Base-by-base conservation (phyloP, 2,113 vertebrate genomes). In the Anseranas semipalmata region DNA sequence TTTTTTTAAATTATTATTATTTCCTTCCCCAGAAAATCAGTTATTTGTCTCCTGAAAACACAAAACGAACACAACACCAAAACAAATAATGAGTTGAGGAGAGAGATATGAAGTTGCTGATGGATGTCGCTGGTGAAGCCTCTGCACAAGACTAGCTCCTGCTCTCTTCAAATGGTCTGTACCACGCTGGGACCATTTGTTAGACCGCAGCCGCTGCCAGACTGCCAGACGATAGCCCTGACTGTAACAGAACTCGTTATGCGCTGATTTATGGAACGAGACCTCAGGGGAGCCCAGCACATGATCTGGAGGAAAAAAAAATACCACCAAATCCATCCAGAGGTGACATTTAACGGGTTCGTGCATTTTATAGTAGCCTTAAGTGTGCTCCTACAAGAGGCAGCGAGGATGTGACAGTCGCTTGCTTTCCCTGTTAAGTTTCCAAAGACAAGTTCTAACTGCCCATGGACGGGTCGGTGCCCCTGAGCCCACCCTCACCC, bases 241-340 rank as follows among this genome's bases (percentile, higher is more conserved):
- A 94, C 90, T 97, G 94, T 17, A 93, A 97, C 96, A 94, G 95
- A 96, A 94, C 95, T 97, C 80, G 80, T 96, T 97, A 94, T 84
- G 83, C 39, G 8, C 62, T 95, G 97, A 97, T 91, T 97, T 96
- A 94, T 52, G 77, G 68, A 92, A 70, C 25, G 74, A 87, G 78
- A 95, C 82, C 90, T 65, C 37, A 52, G 92, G 73, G 46, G 30
- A 48, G 55, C 67, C 41, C 72, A 65, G 65, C 60, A 75, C 77
- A 85, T 65, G n/a, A 37, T 56, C 52, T 37, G 59, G 24, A 32
- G 14, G 21, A 50, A 81, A 75, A 30, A 53, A 39, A 48, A 80
- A 66, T 7, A 53, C 28, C 28, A 6, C 82, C 59, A 93, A 90
- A 92, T 93, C 68, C 80, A 95, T 88, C 71, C 80, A 37, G 66